Evolutionary conservation across 2,797 vertebrate genomes (phyloP).

Genomic region (Argentina silus): DNA sequence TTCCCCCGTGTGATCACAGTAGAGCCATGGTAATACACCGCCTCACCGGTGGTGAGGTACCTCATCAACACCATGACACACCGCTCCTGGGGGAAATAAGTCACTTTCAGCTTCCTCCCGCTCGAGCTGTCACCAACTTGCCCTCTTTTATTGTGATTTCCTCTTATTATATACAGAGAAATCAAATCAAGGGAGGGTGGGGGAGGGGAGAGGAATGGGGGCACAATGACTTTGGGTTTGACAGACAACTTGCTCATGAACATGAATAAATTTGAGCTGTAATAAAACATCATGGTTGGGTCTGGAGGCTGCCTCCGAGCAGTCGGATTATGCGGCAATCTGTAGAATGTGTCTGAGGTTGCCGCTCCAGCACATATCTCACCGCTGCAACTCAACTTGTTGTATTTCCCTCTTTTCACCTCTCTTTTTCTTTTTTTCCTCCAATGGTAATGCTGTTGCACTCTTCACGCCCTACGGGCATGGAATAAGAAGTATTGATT

Average conservation of each 20-base stretch:
- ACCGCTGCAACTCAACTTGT: slow-evolving; percentile 43
- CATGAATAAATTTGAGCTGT: slow-evolving; percentile 65
- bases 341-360: slow-evolving; percentile 49
- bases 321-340: slow-evolving; percentile 61
- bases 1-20: slow-evolving; percentile 60
- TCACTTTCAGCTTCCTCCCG: slow-evolving; percentile 60
- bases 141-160: slow-evolving; percentile 68
- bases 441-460: slow-evolving; percentile 43
- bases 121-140: slow-evolving; percentile 60
- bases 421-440: not conserved
- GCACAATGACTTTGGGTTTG: slow-evolving; percentile 44
- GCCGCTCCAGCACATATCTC: slow-evolving; percentile 41
- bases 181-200: slow-evolving; percentile 65
- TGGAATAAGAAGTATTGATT: slow-evolving; percentile 55
- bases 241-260: slow-evolving; percentile 64
- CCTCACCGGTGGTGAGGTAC: slow-evolving; percentile 57
- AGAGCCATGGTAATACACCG: slow-evolving; percentile 58
- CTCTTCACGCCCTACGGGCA: slow-evolving; percentile 34
- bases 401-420: slow-evolving; percentile 41
- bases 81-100: slow-evolving; percentile 76
- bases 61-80: slow-evolving; percentile 62
- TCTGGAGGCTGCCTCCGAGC: slow-evolving; percentile 50
- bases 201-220: slow-evolving; percentile 8
- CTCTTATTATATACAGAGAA: slow-evolving; percentile 64
- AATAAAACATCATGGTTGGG: slow-evolving; percentile 66